A percentile compares a stretch with the other conserved stretches of the same genome.
Evolutionary conservation across 2,113 vertebrate genomes (phyloP).

Genomic region (Monarcha castaneiventris): DNA sequence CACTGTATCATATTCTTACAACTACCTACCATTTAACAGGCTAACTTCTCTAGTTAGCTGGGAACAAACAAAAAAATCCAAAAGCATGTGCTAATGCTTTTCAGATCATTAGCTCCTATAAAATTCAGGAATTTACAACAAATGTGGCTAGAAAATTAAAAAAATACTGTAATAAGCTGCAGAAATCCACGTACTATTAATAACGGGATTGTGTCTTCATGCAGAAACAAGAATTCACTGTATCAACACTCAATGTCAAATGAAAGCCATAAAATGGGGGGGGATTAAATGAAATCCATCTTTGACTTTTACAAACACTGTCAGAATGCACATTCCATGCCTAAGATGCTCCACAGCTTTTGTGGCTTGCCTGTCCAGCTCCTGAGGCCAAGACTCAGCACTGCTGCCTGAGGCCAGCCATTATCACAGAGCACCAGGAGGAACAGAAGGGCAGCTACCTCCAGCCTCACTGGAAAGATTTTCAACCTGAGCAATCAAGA

Average conservation of each 20-base stretch:
- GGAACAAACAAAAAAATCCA: neutral
- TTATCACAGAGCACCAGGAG: neutral
- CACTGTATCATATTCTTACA: neutral
- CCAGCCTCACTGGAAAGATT: neutral
- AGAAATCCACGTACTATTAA: neutral
- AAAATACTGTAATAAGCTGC: neutral
- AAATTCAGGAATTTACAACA: neutral
- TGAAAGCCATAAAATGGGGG: neutral
- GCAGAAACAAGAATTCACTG: neutral
- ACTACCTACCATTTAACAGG: neutral
- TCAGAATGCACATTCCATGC: rapidly evolving
- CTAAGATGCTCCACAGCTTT: neutral
- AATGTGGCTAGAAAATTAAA: neutral
- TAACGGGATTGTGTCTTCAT: neutral
- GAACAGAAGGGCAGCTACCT: neutral
- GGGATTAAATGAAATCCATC: neutral
- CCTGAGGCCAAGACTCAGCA: neutral
- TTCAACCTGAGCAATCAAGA: neutral
- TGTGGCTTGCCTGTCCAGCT: neutral
- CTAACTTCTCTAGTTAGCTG: neutral
- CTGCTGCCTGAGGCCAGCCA: neutral
- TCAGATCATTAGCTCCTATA: neutral
- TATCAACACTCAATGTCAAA: neutral
- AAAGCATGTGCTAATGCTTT: neutral
- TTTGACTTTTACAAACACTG: neutral